Conservation (phyloP, 2,797 vertebrate genomes). For the Steatocranus sp. region DNA sequence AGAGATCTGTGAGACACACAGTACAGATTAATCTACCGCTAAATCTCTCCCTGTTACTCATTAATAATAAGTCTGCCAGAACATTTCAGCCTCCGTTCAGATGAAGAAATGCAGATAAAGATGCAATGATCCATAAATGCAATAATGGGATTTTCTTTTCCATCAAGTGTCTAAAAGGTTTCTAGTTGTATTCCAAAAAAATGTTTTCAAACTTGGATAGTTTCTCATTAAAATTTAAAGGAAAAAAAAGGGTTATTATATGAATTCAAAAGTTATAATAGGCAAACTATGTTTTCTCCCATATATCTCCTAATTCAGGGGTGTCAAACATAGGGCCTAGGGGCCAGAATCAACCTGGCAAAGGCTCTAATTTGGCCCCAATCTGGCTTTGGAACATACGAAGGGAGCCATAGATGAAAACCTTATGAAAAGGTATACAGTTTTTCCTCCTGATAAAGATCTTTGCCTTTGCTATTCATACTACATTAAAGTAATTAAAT, state of each 20-base stretch:
- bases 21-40: neutral
- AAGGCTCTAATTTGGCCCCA: neutral
- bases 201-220: neutral
- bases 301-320: neutral
- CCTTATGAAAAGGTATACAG: neutral
- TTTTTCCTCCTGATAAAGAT: neutral
- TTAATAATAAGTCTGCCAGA: neutral
- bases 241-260: neutral
- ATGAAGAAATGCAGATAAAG: neutral
- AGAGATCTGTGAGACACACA: conserved; percentile 81
- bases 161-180: neutral
- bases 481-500: neutral
- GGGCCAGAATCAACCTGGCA: neutral
- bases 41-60: neutral
- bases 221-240: neutral
- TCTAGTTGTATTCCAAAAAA: neutral
- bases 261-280: neutral
- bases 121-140: neutral
- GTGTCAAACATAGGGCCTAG: neutral
- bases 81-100: neutral
- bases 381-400: fast-evolving
- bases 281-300: neutral
- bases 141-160: neutral
- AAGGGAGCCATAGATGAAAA: neutral
- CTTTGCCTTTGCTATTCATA: neutral